phyloP scores from a whole-genome alignment of 2,888 invertebrate species.

The Dascillus cervinus region DNA sequence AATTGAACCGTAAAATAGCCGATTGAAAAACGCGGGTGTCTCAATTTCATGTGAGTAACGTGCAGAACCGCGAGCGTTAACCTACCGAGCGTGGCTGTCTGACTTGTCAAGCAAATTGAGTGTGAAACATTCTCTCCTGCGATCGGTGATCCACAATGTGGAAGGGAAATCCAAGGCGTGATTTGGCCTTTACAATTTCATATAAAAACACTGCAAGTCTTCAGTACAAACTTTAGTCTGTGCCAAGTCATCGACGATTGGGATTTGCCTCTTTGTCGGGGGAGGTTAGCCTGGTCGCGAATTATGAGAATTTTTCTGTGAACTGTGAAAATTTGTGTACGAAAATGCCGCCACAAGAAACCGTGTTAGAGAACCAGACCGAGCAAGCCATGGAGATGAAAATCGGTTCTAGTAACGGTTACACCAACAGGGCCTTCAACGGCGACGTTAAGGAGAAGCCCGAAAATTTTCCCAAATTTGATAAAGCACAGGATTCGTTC shows the following conservation, averaged over 20 bases:
- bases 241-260: conserved; percentile 25
- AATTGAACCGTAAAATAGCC: no score
- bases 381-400: conserved; percentile 5
- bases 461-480: conserved; percentile 12
- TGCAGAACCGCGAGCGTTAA: no score
- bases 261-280: conserved; percentile 32
- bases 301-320: conserved; percentile 1
- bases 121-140: not conserved
- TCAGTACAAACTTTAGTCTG: conserved; percentile 28
- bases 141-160: conserved; percentile 9
- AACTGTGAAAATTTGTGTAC: not conserved
- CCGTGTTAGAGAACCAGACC: conserved; percentile 6
- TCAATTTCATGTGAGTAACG: no score
- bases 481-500: conserved; percentile 43
- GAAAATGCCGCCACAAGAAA: conserved; percentile 33
- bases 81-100: no score
- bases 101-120: no score
- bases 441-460: conserved; percentile 10
- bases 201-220: conserved; percentile 31
- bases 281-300: conserved; percentile 31
- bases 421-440: conserved; percentile 24
- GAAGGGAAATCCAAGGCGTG: conserved; percentile 24
- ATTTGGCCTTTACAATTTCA: conserved; percentile 25
- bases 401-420: conserved; percentile 13
- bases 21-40: no score